Evolutionary conservation across 2,888 invertebrate species (phyloP).

Genomic region (Pristionchus fissidentatus): DNA sequence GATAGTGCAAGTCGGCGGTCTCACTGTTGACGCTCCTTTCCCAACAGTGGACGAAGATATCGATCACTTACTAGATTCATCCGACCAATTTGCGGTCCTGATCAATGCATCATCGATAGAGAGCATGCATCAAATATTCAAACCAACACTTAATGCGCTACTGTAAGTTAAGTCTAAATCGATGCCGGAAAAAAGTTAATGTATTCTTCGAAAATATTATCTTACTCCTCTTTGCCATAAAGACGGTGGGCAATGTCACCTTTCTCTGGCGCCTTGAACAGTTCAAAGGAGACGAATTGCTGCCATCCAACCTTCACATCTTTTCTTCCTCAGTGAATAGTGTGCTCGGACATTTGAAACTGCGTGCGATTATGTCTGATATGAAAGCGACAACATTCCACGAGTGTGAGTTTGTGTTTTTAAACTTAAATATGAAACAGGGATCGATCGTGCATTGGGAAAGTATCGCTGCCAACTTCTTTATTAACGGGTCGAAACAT

Average conservation of each 20-base stretch:
- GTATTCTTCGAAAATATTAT: not conserved
- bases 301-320: not conserved
- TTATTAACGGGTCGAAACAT: too few species aligned
- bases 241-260: not conserved
- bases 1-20: conserved; percentile 18
- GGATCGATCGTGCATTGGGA: too few species aligned
- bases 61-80: not conserved
- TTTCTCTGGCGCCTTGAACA: conserved; percentile 8
- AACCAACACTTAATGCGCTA: not conserved
- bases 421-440: too few species aligned
- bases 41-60: not conserved
- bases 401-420: too few species aligned
- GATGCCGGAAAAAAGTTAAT: too few species aligned
- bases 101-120: not conserved
- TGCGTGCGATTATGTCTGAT: not conserved
- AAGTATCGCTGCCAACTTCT: too few species aligned
- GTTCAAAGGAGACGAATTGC: not conserved
- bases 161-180: not conserved
- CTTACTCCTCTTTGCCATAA: not conserved
- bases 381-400: conserved; percentile 13
- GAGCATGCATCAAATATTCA: not conserved
- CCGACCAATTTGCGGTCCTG: not conserved
- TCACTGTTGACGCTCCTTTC: not conserved
- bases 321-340: not conserved
- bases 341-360: not conserved